phyloP scores from a whole-genome alignment of 2,888 invertebrate genomes.

The Drosophila eohydei region DNA sequence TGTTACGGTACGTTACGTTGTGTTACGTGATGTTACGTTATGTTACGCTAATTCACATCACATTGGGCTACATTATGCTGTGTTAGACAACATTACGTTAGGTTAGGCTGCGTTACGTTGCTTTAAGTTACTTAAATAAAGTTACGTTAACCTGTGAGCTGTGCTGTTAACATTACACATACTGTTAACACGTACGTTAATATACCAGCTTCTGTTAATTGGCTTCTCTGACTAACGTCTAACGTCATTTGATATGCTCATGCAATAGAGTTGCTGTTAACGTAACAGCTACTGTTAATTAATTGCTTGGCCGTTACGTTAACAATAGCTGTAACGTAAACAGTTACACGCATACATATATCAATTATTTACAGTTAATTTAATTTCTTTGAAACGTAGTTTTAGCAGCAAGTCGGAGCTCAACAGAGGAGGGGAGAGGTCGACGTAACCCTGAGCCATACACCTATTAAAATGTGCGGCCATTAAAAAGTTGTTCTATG shows the following conservation, averaged over 20 bases:
- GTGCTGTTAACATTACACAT: no score
- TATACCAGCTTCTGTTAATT: no score
- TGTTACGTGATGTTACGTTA: no score
- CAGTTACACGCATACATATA: background rate
- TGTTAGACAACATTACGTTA: no score
- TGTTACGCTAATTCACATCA: background rate
- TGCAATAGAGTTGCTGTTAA: background rate
- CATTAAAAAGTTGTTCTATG: slow-evolving; percentile 73
- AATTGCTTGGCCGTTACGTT: background rate
- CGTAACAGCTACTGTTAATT: slow-evolving; percentile 15
- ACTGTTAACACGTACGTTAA: no score
- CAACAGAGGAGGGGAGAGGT: background rate
- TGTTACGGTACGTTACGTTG: background rate
- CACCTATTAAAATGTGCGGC: slow-evolving; percentile 73
- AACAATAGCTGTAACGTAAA: slow-evolving; percentile 16
- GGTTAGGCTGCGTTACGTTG: no score
- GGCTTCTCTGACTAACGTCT: no score
- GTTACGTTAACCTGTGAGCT: no score
- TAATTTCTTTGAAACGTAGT: slow-evolving; percentile 3
- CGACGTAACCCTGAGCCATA: slow-evolving; percentile 48
- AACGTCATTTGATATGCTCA: no score
- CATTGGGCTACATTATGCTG: background rate
- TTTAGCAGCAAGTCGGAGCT: background rate
- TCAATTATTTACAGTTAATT: slow-evolving; percentile 5
- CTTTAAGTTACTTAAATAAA: no score